Conservation (phyloP, 2,888 invertebrate species). For the Meandrusa payeni region DNA sequence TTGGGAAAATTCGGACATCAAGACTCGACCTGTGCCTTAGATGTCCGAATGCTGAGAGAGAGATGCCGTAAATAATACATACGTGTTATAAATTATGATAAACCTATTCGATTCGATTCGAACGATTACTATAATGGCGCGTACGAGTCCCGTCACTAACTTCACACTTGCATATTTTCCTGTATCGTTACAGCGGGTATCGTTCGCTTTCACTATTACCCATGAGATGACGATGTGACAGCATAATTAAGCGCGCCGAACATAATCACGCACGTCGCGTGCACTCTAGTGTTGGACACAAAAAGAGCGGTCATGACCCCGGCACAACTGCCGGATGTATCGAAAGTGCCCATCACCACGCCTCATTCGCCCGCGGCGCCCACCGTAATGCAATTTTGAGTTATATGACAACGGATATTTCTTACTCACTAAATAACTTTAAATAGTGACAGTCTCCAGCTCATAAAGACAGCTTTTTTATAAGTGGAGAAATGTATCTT, state of each 20-base stretch:
- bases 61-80: no score
- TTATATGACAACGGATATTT: conserved; percentile 39
- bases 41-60: no score
- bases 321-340: conserved; percentile 69
- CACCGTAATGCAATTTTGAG: conserved; percentile 36
- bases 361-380: conserved; percentile 32
- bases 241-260: conserved; percentile 77
- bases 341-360: conserved; percentile 67
- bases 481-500: no score
- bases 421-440: conserved; percentile 34
- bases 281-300: conserved; percentile 55
- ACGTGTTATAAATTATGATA: no score
- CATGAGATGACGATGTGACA: conserved; percentile 76
- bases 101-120: neutral
- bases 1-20: no score
- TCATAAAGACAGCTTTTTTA: no score
- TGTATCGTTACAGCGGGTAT: conserved; percentile 60
- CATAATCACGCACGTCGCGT: conserved; percentile 69
- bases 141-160: neutral
- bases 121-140: conserved; percentile 8
- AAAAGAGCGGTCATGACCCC: conserved; percentile 74
- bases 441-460: neutral
- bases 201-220: conserved; percentile 72
- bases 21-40: no score
- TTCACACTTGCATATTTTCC: conserved; percentile 36